Percentiles rank a stretch among this genome's conserved stretches.
phyloP scores from a whole-genome alignment of 2,113 vertebrate species.

The Synchiropus splendidus region DNA sequence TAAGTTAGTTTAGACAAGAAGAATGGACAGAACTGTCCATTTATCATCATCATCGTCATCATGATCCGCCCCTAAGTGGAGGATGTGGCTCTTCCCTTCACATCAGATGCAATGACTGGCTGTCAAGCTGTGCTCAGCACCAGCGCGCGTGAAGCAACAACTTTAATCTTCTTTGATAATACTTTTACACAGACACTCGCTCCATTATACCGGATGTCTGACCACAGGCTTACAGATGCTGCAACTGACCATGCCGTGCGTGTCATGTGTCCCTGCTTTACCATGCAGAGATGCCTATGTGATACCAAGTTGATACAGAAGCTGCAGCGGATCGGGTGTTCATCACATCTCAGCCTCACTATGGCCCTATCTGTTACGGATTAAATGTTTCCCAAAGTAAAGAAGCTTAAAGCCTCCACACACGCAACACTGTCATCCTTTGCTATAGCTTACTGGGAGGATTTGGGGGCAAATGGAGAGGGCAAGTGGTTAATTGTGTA shows the following conservation, averaged over 20 bases:
- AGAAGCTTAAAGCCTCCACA: conserved; percentile 38
- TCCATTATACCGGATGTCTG: conserved; percentile 3
- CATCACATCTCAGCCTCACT: conserved; percentile 24
- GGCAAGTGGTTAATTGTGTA: too few relatives aligned
- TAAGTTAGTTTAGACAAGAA: too few relatives aligned
- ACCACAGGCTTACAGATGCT: conserved; percentile 21
- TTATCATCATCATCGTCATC: too few relatives aligned
- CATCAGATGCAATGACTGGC: too few relatives aligned
- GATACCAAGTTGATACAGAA: conserved; percentile 28
- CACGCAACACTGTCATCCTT: conserved; percentile 18
- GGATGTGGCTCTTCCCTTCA: too few relatives aligned
- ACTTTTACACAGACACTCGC: conserved; percentile 17
- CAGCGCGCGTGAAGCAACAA: too few relatives aligned
- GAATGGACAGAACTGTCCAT: too few relatives aligned
- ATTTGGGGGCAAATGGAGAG: too few relatives aligned
- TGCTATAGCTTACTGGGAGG: too few relatives aligned
- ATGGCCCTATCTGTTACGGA: conserved; percentile 50
- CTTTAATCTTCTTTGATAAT: conserved; percentile 25
- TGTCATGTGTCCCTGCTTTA: conserved; percentile 26
- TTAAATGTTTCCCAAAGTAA: conserved; percentile 48
- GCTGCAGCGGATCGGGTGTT: conserved; percentile 20
- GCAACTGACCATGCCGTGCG: conserved; percentile 5
- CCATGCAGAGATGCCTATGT: conserved; percentile 22
- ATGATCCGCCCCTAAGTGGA: too few relatives aligned
- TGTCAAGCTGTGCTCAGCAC: too few relatives aligned